Evolutionary conservation across 2,888 invertebrate species (phyloP), one percentile per base, ranked within the genome.

Genomic region (Sisyra terminalis): DNA sequence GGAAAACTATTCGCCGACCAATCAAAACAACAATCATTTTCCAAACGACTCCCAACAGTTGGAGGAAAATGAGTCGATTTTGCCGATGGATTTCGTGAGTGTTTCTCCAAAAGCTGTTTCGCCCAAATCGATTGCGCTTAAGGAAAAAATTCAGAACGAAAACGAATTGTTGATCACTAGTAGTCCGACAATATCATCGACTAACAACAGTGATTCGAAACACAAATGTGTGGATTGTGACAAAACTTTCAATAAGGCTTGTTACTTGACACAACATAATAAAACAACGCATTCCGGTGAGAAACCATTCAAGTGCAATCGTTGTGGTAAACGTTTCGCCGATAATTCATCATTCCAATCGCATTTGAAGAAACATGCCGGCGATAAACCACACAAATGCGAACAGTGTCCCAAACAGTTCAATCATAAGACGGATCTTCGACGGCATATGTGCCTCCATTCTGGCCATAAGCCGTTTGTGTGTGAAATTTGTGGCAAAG

Each of bases 231-330:
- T 75, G 55, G 78, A 81, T 55, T 90, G 89, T 63, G 76, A 82
- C 59, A 88, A 88, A 61, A 64, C 76, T 34, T 89, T 89, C 64
- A 83, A 83, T 59, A 84, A 82, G 54, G 78, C 81, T 40, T 89
- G 89, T 60, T 89, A 89, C 58, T 67, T 89, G 44, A 89, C 88
- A 41, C 89, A 89, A 59, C 89, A 90, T 63, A 86, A 86, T 63
- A 88, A 87, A 60, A 83, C 83, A 50, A 86, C 86, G 63, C 89
- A 90, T 61, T 76, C 78, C 48, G 88, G 87, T 47, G 84, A 81
- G 54, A 85, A 84, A 58, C 87, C 86, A 11, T 88, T 73, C 60
- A 86, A 87, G 59, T 89, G 89, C 57, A 70, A 73, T 53, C 73
- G 81, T 51, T 89, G 89, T 59, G 88, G 89, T 49, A 89, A 89